Conservation (phyloP, 2,113 vertebrate species). For the Chamaea fasciata region DNA sequence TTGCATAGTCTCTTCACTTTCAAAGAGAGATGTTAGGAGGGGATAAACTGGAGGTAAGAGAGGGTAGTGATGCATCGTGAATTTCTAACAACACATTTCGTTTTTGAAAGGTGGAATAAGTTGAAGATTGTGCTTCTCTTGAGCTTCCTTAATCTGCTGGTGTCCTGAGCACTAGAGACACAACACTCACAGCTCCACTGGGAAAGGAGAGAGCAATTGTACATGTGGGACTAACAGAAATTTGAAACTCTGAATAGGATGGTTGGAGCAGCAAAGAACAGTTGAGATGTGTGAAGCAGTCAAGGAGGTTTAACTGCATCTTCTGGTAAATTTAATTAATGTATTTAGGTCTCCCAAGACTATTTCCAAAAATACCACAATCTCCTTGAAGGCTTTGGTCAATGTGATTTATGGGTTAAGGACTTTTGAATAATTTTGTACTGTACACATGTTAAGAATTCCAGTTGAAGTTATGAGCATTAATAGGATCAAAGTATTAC, state of each 20-base stretch:
- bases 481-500: background rate
- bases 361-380: background rate
- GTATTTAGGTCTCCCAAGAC: background rate
- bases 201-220: background rate
- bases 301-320: background rate
- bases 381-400: conserved; percentile 6
- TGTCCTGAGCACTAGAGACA: background rate
- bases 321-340: conserved; percentile 11
- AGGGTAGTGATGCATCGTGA: background rate
- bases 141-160: background rate
- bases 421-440: background rate
- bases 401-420: background rate
- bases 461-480: background rate
- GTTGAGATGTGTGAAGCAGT: background rate
- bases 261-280: background rate
- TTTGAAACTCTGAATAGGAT: background rate
- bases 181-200: background rate
- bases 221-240: background rate
- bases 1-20: background rate
- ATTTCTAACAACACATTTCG: background rate
- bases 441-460: background rate
- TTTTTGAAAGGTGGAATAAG: background rate
- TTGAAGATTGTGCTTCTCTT: background rate
- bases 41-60: background rate
- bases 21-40: background rate